Evolutionary conservation across 2,113 vertebrate genomes (phyloP), one percentile per base, ranked within the genome.

Genomic region (Dromiciops gliroides): DNA sequence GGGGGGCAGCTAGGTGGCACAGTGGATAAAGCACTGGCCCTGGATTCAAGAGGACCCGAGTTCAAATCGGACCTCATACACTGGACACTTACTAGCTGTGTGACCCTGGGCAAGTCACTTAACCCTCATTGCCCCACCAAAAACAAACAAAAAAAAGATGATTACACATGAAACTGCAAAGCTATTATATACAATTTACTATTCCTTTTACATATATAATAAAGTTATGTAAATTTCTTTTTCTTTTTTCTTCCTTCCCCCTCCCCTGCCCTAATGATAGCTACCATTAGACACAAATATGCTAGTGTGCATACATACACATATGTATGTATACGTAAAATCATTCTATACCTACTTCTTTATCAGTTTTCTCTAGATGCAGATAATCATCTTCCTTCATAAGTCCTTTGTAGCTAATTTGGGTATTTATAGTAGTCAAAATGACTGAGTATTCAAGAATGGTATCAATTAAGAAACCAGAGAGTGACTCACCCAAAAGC

Each of bases 401-500:
- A 67, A 67, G 31, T 16, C 12, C 60, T 67, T 67, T 5, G 12
- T 14, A 37, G 11, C 37, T 67, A 67, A 67, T 67, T 16, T 67
- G 60, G 11, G 31, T 67, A 67, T 67, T 37, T 67, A 37, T 67
- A 37, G 31, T 37, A 67, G 12, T 37, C 60, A 37, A 37, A 37
- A 67, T 67, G 31, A 67, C 1, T 37, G 16, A 37, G 11, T 67
- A 11, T n/a, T n/a, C n/a, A n/a, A n/a, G n/a, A n/a, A n/a, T n/a
- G n/a, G n/a, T n/a, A n/a, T n/a, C n/a, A n/a, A n/a, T n/a, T n/a
- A n/a, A n/a, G n/a, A n/a, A n/a, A n/a, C n/a, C n/a, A n/a, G n/a
- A n/a, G n/a, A n/a, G n/a, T n/a, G n/a, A 37, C 56, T 83, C 91
- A 96, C 53, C 60, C 56, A 75, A 51, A 94, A 60, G 95, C 53